Conservation (phyloP, 2,113 vertebrate genomes). For the Coregonus clupeaformis region DNA sequence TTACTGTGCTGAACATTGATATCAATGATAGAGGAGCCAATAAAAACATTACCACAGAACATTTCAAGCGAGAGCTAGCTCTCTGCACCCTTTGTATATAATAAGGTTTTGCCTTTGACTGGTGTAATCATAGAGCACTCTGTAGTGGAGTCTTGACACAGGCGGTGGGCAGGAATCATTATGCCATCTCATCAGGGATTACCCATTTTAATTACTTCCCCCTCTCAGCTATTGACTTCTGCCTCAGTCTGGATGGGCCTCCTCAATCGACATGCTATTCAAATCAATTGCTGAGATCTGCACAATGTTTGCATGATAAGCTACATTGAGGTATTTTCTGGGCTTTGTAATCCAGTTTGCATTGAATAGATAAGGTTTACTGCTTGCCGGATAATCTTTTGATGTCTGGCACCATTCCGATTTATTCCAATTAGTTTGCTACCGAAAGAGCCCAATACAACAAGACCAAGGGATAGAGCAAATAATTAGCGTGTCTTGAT, state of each 20-base stretch:
- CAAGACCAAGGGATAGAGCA: slow-evolving; percentile 20
- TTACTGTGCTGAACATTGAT: background rate
- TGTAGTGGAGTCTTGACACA: background rate
- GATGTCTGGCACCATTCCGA: slow-evolving; percentile 30
- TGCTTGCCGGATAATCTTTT: slow-evolving; percentile 46
- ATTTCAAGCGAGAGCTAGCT: no score
- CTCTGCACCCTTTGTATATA: background rate
- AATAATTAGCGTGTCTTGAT: slow-evolving; percentile 2
- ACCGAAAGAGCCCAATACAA: background rate
- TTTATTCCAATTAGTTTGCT: slow-evolving; percentile 18
- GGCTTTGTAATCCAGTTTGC: slow-evolving; percentile 60
- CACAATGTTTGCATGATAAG: slow-evolving; percentile 53
- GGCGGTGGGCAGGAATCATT: slow-evolving; percentile 30
- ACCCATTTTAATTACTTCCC: slow-evolving; percentile 67
- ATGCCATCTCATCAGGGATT: slow-evolving; percentile 52
- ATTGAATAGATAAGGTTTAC: slow-evolving; percentile 54
- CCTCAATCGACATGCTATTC: slow-evolving; percentile 53
- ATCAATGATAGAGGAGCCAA: no score
- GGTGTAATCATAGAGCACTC: background rate
- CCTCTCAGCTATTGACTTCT: slow-evolving; percentile 57
- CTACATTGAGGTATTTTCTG: slow-evolving; percentile 39
- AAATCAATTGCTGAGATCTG: slow-evolving; percentile 56
- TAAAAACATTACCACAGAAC: no score
- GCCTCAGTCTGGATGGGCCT: slow-evolving; percentile 47
- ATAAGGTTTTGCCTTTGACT: background rate